These are phyloP conservation scores for Tetramorium alpestre DNA, from an alignment of 1,140 invertebrate genomes.

Conservation along the genomic window DNA sequence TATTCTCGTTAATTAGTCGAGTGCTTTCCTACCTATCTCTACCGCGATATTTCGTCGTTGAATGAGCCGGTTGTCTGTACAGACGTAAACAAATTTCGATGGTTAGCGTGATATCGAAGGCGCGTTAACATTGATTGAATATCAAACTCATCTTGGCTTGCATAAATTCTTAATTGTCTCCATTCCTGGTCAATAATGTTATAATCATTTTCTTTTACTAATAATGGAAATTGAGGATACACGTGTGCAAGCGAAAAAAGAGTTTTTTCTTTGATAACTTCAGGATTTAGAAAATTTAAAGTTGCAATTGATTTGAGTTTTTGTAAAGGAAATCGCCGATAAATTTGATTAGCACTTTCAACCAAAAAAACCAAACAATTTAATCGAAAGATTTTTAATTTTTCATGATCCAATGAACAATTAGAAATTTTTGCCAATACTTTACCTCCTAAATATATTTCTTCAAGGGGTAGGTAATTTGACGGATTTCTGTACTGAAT, in stretches of 20 bases:
- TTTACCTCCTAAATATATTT: constrained; percentile 9
- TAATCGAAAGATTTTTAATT: neutral
- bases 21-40: no score
- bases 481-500: neutral
- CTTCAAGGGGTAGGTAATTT: neutral
- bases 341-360: neutral
- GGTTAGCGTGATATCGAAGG: no score
- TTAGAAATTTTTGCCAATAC: neutral
- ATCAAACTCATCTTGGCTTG: neutral
- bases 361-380: neutral
- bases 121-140: neutral
- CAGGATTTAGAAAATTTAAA: neutral
- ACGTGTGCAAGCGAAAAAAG: neutral
- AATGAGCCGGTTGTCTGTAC: no score
- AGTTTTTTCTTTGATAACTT: neutral
- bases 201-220: neutral
- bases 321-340: neutral
- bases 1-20: no score
- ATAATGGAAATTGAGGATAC: neutral
- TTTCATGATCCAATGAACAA: neutral
- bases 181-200: neutral
- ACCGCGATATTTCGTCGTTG: no score
- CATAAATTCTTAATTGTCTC: neutral
- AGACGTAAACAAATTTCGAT: no score
- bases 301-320: neutral